A percentile compares a stretch with the other conserved stretches of the same genome.
Conservation (phyloP, 2,113 vertebrate genomes). For the Suricata suricatta region DNA sequence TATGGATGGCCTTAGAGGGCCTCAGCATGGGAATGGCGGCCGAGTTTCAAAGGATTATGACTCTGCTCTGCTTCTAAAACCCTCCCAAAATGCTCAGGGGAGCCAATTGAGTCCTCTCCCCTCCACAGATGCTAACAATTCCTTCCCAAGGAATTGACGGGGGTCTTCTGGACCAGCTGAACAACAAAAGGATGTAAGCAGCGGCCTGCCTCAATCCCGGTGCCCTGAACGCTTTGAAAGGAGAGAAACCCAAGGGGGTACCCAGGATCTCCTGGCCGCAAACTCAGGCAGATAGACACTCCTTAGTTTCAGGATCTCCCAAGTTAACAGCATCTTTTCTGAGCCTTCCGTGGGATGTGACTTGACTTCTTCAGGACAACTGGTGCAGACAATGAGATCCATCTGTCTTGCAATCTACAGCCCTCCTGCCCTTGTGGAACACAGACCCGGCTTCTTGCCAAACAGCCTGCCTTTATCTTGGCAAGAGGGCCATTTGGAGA, state of each 20-base stretch:
- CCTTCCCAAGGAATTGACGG: neutral
- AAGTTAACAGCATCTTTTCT: neutral
- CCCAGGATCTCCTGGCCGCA: neutral
- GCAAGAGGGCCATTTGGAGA: slow-evolving; percentile 41
- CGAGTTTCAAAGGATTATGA: slow-evolving; percentile 39
- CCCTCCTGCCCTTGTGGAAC: neutral
- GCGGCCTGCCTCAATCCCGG: neutral
- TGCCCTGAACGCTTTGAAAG: neutral
- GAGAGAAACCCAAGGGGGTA: neutral
- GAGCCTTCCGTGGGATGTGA: neutral
- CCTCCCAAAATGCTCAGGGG: neutral
- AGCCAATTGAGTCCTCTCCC: neutral
- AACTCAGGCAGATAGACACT: neutral
- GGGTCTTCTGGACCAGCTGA: neutral
- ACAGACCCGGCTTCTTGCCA: slow-evolving; percentile 50
- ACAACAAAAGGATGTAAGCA: neutral
- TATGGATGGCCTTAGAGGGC: slow-evolving; percentile 74
- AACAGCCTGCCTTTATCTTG: slow-evolving; percentile 68
- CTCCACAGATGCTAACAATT: neutral
- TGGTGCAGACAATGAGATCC: slow-evolving; percentile 11
- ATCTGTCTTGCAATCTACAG: slow-evolving; percentile 41
- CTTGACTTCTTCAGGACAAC: slow-evolving; percentile 39
- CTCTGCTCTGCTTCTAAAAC: slow-evolving; percentile 8
- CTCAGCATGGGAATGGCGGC: slow-evolving; percentile 18
- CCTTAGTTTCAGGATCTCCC: neutral